Evolutionary conservation across 2,113 vertebrate species (phyloP).

Genomic region (Muscicapa adusta): DNA sequence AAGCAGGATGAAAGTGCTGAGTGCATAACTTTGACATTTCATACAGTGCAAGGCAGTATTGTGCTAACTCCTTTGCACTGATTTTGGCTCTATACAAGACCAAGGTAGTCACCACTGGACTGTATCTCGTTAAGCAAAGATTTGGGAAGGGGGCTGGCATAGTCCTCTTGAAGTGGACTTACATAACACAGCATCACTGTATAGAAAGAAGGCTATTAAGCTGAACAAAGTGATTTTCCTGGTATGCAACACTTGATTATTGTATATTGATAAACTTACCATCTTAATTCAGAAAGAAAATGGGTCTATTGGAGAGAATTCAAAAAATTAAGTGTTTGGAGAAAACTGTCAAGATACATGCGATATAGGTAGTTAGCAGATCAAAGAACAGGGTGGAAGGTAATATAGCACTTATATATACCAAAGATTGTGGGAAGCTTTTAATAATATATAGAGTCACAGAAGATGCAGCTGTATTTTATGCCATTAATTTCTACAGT

Average conservation of each 20-base stretch:
- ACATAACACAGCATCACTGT: not conserved
- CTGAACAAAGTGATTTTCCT: not conserved
- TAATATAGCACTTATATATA: not conserved
- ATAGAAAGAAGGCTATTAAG: not conserved
- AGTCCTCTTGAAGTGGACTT: not conserved
- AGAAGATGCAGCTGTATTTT: not conserved
- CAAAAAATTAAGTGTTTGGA: not conserved
- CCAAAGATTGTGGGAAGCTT: not conserved
- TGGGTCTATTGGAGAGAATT: not conserved
- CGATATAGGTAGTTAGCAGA: not conserved
- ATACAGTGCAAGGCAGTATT: not conserved
- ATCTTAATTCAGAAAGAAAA: constrained; percentile 14
- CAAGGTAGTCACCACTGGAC: not conserved
- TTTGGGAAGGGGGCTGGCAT: not conserved
- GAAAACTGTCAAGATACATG: not conserved
- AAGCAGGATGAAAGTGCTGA: not conserved
- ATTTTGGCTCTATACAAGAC: not conserved
- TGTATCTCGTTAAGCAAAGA: not conserved
- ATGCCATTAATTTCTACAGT: not conserved
- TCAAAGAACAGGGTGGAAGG: not conserved
- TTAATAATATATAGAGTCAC: not conserved
- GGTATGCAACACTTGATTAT: not conserved
- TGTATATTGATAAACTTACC: not conserved
- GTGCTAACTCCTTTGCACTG: not conserved
- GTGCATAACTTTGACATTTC: not conserved